Percentiles rank a stretch among this genome's conserved stretches.
Evolutionary conservation across 2,888 invertebrate genomes (phyloP).

Genomic region (Chironomus riparius): DNA sequence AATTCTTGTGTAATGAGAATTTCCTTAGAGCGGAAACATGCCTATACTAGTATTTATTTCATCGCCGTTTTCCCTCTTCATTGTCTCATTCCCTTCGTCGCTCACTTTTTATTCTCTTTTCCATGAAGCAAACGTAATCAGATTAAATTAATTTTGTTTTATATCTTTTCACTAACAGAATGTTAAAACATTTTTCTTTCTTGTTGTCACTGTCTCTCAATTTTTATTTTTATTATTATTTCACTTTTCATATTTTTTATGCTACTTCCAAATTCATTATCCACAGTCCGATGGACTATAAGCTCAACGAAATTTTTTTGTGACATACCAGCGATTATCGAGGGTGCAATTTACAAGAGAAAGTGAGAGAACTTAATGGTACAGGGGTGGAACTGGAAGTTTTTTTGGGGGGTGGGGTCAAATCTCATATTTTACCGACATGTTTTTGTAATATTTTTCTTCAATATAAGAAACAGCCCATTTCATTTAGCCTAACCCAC

Average conservation of each 20-base stretch:
- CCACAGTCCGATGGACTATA: not conserved
- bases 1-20: not conserved
- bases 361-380: too few species aligned
- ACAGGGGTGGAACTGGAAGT: too few species aligned
- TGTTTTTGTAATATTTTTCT: too few species aligned
- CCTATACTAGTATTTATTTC: not conserved
- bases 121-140: not conserved
- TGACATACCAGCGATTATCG: too few species aligned
- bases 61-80: not conserved
- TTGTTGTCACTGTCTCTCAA: not conserved
- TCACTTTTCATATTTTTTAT: not conserved
- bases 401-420: too few species aligned
- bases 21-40: not conserved
- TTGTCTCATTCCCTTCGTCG: not conserved
- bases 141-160: conserved; percentile 10
- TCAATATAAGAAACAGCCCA: too few species aligned
- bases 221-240: too few species aligned
- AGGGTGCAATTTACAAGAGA: too few species aligned
- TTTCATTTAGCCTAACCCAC: too few species aligned
- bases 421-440: too few species aligned
- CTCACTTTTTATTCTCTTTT: not conserved
- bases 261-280: not conserved
- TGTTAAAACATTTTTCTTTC: not conserved
- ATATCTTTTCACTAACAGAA: not conserved
- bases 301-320: not conserved